Evolutionary conservation across 2,888 invertebrate genomes (phyloP).

Genomic region (Pollenia griseotomentosa): DNA sequence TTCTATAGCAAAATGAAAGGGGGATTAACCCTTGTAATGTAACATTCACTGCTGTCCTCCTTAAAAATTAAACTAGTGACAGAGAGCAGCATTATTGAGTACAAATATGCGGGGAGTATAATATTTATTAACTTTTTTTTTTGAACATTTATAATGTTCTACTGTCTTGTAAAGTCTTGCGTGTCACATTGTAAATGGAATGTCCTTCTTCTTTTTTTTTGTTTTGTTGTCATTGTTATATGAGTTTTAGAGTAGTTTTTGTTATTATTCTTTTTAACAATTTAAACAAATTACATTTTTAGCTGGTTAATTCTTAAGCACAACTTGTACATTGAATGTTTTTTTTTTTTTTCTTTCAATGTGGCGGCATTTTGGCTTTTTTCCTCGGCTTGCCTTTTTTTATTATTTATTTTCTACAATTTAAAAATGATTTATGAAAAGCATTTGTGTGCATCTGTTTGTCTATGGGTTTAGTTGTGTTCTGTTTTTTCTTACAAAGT

Average conservation of each 20-base stretch:
- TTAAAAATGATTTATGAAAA: slow-evolving; percentile 72
- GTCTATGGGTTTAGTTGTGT: slow-evolving; percentile 39
- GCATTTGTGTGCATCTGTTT: slow-evolving; percentile 51
- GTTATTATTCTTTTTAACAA: slow-evolving; percentile 51
- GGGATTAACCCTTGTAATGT: slow-evolving; percentile 49
- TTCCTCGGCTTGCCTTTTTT: slow-evolving; percentile 21
- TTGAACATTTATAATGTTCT: slow-evolving; percentile 24
- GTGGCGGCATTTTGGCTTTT: slow-evolving; percentile 67
- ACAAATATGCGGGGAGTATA: slow-evolving; percentile 14
- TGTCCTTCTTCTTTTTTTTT: slow-evolving; percentile 50
- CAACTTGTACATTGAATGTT: slow-evolving; percentile 43
- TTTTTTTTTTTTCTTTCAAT: slow-evolving; percentile 1
- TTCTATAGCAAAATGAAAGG: background rate
- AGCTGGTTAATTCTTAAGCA: slow-evolving; percentile 67
- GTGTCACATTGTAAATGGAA: slow-evolving; percentile 52
- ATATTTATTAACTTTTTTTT: background rate
- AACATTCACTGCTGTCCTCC: slow-evolving; percentile 54
- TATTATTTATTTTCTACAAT: slow-evolving; percentile 27
- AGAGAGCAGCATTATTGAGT: slow-evolving; percentile 8
- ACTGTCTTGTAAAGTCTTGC: slow-evolving; percentile 39
- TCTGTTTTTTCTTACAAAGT: slow-evolving; percentile 23
- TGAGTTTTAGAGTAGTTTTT: slow-evolving; percentile 28
- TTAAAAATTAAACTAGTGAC: slow-evolving; percentile 59
- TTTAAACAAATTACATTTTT: slow-evolving; percentile 77
- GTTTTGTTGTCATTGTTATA: slow-evolving; percentile 43